Evolutionary conservation across 1,140 invertebrate genomes (phyloP).

Genomic region (Thaumetopoea pityocampa): DNA sequence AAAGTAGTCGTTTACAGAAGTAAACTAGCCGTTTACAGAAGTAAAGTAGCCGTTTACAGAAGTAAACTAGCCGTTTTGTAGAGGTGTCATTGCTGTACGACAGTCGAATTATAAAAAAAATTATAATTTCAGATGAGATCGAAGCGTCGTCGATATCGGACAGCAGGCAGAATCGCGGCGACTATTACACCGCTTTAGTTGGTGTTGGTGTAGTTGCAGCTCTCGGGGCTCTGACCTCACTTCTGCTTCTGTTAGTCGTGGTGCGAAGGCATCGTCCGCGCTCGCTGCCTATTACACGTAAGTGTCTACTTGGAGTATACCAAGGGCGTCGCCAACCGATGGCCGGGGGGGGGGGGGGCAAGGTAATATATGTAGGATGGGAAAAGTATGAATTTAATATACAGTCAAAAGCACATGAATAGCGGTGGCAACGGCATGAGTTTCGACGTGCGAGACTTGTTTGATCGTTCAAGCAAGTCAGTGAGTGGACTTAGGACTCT

Average conservation of each 20-base stretch:
- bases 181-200: conserved; percentile 91
- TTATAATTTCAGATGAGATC: conserved; percentile 42
- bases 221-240: conserved; percentile 86
- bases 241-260: conserved; percentile 87
- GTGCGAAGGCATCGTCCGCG: conserved; percentile 83
- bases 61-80: too few relatives aligned
- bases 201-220: conserved; percentile 91
- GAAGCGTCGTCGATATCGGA: conserved; percentile 49
- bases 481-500: too few relatives aligned
- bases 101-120: conserved; percentile 4
- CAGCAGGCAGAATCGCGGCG: conserved; percentile 68
- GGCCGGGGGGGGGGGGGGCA: too few relatives aligned
- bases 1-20: too few relatives aligned
- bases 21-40: too few relatives aligned
- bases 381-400: too few relatives aligned
- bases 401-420: too few relatives aligned
- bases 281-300: conserved; percentile 80
- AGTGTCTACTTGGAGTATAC: conserved; percentile 26
- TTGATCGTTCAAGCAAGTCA: too few relatives aligned
- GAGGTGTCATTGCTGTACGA: too few relatives aligned
- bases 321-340: background rate
- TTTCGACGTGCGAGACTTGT: too few relatives aligned
- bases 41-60: too few relatives aligned
- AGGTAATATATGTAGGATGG: background rate
- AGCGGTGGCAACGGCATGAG: too few relatives aligned